These are phyloP conservation scores for Drosophila novamexicana DNA, from an alignment of 1,140 invertebrate species.

Conservation along the genomic window DNA sequence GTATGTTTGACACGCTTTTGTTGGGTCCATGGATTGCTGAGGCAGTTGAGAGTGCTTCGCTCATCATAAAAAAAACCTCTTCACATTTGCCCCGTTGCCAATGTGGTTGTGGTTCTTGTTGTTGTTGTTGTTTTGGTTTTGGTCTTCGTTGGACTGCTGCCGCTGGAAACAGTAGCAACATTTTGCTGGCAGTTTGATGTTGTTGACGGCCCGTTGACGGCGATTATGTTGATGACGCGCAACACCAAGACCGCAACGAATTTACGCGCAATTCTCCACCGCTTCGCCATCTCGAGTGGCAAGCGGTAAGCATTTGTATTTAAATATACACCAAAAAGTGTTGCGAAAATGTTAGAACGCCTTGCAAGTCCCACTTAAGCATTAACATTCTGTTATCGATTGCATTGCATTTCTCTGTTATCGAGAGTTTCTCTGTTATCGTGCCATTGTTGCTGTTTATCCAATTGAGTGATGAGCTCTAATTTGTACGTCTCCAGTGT, in stretches of 20 bases:
- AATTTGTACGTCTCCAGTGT: no score
- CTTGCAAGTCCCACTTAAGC: no score
- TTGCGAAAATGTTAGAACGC: conserved; percentile 56
- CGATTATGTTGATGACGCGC: conserved; percentile 82
- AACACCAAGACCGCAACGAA: conserved; percentile 73
- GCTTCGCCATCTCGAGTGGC: conserved; percentile 56
- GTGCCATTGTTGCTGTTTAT: no score
- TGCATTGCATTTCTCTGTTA: no score
- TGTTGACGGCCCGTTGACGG: conserved; percentile 80
- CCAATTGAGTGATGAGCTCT: no score
- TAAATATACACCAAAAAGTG: conserved; percentile 39
- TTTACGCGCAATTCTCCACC: conserved; percentile 81
- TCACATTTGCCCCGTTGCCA: conserved; percentile 59
- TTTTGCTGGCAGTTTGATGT: conserved; percentile 79
- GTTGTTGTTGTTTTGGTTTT: conserved; percentile 31
- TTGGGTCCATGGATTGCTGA: conserved; percentile 36
- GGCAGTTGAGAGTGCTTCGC: conserved; percentile 62
- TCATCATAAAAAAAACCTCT: conserved; percentile 74
- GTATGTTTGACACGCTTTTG: conserved; percentile 65
- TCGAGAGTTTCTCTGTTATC: no score
- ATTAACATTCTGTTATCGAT: no score
- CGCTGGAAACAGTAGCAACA: conserved; percentile 78
- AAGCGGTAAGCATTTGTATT: conserved; percentile 68
- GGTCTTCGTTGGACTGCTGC: conserved; percentile 35
- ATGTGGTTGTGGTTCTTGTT: conserved; percentile 40